Evolutionary conservation across 2,113 vertebrate species (phyloP), one percentile per base, ranked within the genome.

Genomic region (Nibea coibor): DNA sequence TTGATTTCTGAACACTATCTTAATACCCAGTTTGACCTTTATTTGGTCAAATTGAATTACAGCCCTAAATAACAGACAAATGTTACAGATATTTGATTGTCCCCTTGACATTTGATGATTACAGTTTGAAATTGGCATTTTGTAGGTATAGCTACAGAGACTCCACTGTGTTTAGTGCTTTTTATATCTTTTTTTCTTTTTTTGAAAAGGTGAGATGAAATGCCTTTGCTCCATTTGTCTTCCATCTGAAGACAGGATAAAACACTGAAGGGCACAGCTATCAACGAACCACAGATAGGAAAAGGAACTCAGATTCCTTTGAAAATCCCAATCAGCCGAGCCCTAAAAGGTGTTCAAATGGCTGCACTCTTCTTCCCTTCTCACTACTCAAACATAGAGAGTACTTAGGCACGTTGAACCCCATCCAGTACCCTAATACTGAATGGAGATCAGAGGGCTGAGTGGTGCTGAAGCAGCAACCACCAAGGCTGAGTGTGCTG

Each of bases 301-400:
- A 57, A 20, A 69, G 35, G 42, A 77, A 66, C 50, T 57, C 17
- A 39, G 67, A 61, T 75, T 74, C 62, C 35, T 72, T 68, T 87
- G 68, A 80, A 81, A 83, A 56, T 65, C 59, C 62, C 63, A 67
- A 83, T 87, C 69, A 83, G 58, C 45, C 74, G 43, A 65, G 51
- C 22, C 50, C 61, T 81, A 26, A 82, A 84, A 82, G 65, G 22
- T 70, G 57, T 66, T 75, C 15, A 83, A 89, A 86, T 85, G 73
- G 74, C 65, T 56, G 24, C 72, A 77, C 64, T 69, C 69, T 43
- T 51, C 74, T 62, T 69, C 54, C 45, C 58, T 47, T 73, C 47
- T 50, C 72, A 48, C 75, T 56, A 31, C 79, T 73, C n/a, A 48
- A 76, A 80, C n/a, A 3, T n/a, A 75, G 75, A 72, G 82, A 74